A percentile compares a stretch with the other conserved stretches of the same genome.
These are phyloP conservation scores for Masnerella sp. DNA, from an alignment of 2,888 invertebrate genomes.

Conservation along the genomic window DNA sequence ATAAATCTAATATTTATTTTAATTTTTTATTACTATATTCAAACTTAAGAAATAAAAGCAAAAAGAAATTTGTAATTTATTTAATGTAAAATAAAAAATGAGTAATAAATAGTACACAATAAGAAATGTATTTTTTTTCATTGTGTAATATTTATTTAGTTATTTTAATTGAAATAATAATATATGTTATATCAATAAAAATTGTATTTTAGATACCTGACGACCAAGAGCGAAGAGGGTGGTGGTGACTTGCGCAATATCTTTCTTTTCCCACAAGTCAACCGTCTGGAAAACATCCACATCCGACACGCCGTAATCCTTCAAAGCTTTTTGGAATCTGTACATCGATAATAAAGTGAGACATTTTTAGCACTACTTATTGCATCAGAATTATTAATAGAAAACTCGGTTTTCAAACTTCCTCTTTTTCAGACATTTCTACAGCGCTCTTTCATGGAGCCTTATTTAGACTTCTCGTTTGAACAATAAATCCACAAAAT, in stretches of 20 bases:
- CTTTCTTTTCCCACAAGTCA: constrained; percentile 96
- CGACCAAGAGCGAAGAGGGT: constrained; percentile 92
- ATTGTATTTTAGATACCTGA: constrained; percentile 80
- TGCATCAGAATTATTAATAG: background rate
- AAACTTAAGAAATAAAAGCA: too few species aligned
- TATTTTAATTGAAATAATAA: too few species aligned
- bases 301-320: constrained; percentile 92
- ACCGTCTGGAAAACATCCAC: constrained; percentile 98
- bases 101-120: too few species aligned
- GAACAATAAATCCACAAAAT: too few species aligned
- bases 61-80: too few species aligned
- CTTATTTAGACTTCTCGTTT: too few species aligned
- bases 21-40: too few species aligned
- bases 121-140: too few species aligned
- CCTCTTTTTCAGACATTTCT: too few species aligned
- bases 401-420: background rate
- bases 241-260: constrained; percentile 90
- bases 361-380: constrained; percentile 20
- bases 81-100: too few species aligned
- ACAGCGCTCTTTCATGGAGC: too few species aligned
- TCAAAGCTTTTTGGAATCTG: constrained; percentile 91
- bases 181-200: background rate
- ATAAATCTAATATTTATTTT: too few species aligned
- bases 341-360: constrained; percentile 35
- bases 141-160: constrained; percentile 28